phyloP scores from a whole-genome alignment of 2,888 invertebrate genomes.

The Emmelina monodactyla region DNA sequence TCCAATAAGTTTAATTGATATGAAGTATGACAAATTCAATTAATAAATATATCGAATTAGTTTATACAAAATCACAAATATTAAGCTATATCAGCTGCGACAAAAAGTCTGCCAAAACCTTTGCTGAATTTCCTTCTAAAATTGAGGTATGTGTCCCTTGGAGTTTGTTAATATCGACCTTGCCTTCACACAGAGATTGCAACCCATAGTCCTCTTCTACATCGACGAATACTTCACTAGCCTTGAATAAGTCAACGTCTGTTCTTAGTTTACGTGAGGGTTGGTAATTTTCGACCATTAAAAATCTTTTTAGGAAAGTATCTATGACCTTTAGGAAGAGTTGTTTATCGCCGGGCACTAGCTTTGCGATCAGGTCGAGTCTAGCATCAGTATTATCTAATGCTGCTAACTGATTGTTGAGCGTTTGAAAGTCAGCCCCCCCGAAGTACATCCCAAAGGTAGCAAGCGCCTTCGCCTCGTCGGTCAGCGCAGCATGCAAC shows the following conservation, averaged over 20 bases:
- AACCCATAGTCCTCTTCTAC: constrained; percentile 91
- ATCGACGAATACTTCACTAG: constrained; percentile 84
- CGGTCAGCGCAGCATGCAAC: constrained; percentile 55
- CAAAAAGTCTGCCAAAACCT: too few relatives aligned
- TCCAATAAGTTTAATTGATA: too few relatives aligned
- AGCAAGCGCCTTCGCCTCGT: constrained; percentile 77
- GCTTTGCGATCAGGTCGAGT: constrained; percentile 63
- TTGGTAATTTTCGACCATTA: constrained; percentile 79
- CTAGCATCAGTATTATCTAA: constrained; percentile 67
- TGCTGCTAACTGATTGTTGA: constrained; percentile 66
- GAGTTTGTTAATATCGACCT: too few relatives aligned
- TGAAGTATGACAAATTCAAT: too few relatives aligned
- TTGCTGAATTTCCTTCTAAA: too few relatives aligned
- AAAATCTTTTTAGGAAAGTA: constrained; percentile 83
- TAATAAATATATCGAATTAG: too few relatives aligned
- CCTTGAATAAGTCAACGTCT: constrained; percentile 82
- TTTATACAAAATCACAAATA: too few relatives aligned
- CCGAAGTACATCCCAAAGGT: constrained; percentile 77
- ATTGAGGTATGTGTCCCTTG: too few relatives aligned
- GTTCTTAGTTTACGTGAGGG: constrained; percentile 71
- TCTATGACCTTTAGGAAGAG: constrained; percentile 73
- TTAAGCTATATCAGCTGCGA: too few relatives aligned
- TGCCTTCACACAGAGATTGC: constrained; percentile 76
- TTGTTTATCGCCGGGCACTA: constrained; percentile 41
- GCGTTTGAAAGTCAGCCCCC: constrained; percentile 27